These are phyloP conservation scores for Agrochola circellaris DNA, from an alignment of 2,888 invertebrate genomes.

Conservation along the genomic window DNA sequence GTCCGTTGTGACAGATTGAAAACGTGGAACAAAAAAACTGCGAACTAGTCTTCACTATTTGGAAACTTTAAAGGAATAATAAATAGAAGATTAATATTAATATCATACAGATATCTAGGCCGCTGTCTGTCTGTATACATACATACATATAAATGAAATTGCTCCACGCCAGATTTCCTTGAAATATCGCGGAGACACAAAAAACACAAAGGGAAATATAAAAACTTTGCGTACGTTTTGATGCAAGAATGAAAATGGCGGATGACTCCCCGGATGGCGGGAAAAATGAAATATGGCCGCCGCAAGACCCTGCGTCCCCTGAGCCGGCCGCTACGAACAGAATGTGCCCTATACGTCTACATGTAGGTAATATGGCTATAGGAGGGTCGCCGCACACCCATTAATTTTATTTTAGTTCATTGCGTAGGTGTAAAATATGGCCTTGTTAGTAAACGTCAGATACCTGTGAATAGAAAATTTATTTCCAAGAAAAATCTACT, in stretches of 20 bases:
- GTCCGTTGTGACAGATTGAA: slow-evolving; percentile 11
- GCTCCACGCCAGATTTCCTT: slow-evolving; percentile 52
- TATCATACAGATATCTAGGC: slow-evolving; percentile 33
- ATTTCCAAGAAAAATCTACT: background rate
- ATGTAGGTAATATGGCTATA: slow-evolving; percentile 60
- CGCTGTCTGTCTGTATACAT: background rate
- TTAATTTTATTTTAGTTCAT: slow-evolving; percentile 68
- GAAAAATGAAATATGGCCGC: slow-evolving; percentile 84
- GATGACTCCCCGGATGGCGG: slow-evolving; percentile 77
- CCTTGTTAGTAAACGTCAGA: slow-evolving; percentile 36
- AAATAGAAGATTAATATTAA: slow-evolving; percentile 41
- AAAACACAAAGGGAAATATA: slow-evolving; percentile 67
- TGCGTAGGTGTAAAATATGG: slow-evolving; percentile 64
- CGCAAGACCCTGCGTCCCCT: slow-evolving; percentile 70
- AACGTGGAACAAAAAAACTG: slow-evolving; percentile 12
- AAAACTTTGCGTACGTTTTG: slow-evolving; percentile 72
- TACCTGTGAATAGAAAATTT: slow-evolving; percentile 36
- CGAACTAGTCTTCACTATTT: slow-evolving; percentile 14
- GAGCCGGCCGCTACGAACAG: slow-evolving; percentile 55
- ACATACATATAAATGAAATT: slow-evolving; percentile 35
- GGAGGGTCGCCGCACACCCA: slow-evolving; percentile 60
- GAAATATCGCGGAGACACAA: slow-evolving; percentile 40
- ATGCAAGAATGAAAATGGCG: slow-evolving; percentile 80
- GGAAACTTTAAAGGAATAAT: slow-evolving; percentile 13
- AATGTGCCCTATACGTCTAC: slow-evolving; percentile 60